phyloP scores from a whole-genome alignment of 2,888 invertebrate species.

The Apeira syringaria region DNA sequence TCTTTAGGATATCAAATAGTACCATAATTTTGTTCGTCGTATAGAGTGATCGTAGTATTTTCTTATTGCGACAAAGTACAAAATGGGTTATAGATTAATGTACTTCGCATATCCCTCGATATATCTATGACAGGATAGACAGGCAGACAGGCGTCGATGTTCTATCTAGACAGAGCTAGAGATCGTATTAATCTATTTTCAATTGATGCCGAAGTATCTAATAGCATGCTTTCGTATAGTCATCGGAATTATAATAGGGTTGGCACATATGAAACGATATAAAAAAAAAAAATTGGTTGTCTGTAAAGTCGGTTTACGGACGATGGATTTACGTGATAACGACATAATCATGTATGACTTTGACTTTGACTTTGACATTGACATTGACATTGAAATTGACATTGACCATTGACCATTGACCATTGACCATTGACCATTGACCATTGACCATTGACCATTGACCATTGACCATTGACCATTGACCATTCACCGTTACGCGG shows the following conservation, averaged over 20 bases:
- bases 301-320: no score
- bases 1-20: constrained; percentile 2
- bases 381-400: no score
- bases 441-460: no score
- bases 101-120: constrained; percentile 12
- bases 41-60: not conserved
- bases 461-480: no score
- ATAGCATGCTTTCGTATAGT: constrained; percentile 8
- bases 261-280: no score
- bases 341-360: no score
- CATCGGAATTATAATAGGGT: constrained; percentile 7
- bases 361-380: no score
- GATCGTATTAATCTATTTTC: constrained; percentile 21
- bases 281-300: no score
- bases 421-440: no score
- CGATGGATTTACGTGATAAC: no score
- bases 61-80: constrained; percentile 6
- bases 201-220: constrained; percentile 16
- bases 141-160: constrained; percentile 22
- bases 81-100: not conserved
- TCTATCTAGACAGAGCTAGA: constrained; percentile 14
- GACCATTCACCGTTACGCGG: no score
- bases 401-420: no score
- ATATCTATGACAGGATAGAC: constrained; percentile 21
- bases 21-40: not conserved